Base-by-base conservation (phyloP, 2,888 invertebrate species). In the Hoplodrina blanda region DNA sequence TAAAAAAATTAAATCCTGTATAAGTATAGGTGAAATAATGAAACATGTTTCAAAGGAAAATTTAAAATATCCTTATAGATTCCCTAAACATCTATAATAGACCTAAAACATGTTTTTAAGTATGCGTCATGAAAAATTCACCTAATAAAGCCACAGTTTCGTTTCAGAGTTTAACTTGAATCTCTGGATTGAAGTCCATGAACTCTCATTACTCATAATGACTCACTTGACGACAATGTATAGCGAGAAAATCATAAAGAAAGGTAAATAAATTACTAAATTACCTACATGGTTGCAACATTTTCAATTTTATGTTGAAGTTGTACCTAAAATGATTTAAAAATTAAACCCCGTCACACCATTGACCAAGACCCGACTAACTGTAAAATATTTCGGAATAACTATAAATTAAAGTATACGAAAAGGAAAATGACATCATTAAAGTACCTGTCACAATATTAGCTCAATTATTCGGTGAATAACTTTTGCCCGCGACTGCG, bases 161-260 rank as follows among this genome's bases (percentile, higher is more conserved):
- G 17, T 46, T 65, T 19, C 19, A 25, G 44, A 56, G 25, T n/a
- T 15, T n/a, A 65, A 65, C 55, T 44, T 25, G 25, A 25, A 54
- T 66, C 55, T 56, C 55, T 4, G 67, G 56, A 71, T 66, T 71
- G 66, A 75, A 72, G 50, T 56, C 67, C 17, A 56, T 71, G 71
- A 75, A 65, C 71, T 75, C 75, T 60, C 33, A 74, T 73, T 52
- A 66, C 44, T 75, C 50, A 56, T 46, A 19, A 19, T 72, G 71
- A 66, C 33, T 75, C 66, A 72, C 44, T 19, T 66, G 13, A 52
- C 50, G 49, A 67, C 55, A 71, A 13, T 4, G n/a, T 8, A 75
- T 15, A 25, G 55, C 44, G 25, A 19, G 13, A 56, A 67, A 75
- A 56, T 66, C 56, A 37, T 15, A 19, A 10, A 19, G 7, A 19